These are phyloP conservation scores for Lissonota sp. DNA, from an alignment of 2,888 invertebrate genomes.

Conservation along the genomic window DNA sequence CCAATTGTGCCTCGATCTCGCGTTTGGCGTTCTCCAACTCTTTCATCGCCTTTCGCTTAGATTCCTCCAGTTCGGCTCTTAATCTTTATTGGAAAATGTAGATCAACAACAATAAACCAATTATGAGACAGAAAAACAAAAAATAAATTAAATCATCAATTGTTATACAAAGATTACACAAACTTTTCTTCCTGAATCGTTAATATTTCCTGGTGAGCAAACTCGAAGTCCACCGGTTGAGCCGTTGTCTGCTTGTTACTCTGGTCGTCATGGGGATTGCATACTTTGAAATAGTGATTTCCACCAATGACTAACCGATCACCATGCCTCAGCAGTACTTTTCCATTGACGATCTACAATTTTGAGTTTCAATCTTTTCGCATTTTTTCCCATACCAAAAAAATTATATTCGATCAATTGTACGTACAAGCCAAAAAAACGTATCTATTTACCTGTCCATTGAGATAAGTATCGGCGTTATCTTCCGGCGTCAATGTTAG, in stretches of 20 bases:
- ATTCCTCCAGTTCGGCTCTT: slow-evolving; percentile 80
- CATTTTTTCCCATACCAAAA: slow-evolving; percentile 15
- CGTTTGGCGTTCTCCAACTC: slow-evolving; percentile 81
- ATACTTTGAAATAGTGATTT: slow-evolving; percentile 86
- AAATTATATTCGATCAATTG: neutral
- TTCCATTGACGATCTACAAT: slow-evolving; percentile 81
- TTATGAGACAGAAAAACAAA: neutral
- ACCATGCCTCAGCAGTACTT: slow-evolving; percentile 84
- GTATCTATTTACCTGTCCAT: slow-evolving; percentile 82
- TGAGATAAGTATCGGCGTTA: slow-evolving; percentile 85
- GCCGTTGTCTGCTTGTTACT: slow-evolving; percentile 70
- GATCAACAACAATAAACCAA: slow-evolving; percentile 5
- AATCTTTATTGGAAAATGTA: slow-evolving; percentile 70
- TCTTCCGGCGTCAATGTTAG: slow-evolving; percentile 84
- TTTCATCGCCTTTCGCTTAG: slow-evolving; percentile 81
- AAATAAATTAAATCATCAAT: neutral
- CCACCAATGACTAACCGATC: slow-evolving; percentile 86
- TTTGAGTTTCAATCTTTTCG: slow-evolving; percentile 1
- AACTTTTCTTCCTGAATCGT: slow-evolving; percentile 85
- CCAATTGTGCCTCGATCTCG: slow-evolving; percentile 79
- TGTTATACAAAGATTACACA: slow-evolving; percentile 68
- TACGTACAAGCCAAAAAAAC: too few species aligned
- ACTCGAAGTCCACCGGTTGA: slow-evolving; percentile 84
- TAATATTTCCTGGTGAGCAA: slow-evolving; percentile 85
- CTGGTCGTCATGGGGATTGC: slow-evolving; percentile 83